Evolutionary conservation across 2,797 vertebrate genomes (phyloP).

Genomic region (Acrossocheilus fasciatus): DNA sequence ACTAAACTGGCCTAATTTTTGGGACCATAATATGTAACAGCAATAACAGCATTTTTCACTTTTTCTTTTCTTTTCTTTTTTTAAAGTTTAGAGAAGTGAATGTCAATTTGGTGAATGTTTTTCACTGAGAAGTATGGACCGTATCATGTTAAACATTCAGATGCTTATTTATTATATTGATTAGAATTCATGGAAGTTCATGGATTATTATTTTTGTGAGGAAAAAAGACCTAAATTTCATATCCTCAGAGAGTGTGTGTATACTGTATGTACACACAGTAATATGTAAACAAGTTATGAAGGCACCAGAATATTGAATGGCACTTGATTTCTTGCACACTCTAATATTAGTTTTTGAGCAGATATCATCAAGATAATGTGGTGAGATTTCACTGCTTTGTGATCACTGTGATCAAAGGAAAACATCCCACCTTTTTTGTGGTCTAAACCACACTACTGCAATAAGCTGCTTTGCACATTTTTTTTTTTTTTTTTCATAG

Average conservation of each 20-base stretch:
- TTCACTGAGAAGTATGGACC: neutral
- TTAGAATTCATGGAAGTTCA: neutral
- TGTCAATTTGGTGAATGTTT: neutral
- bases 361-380: conserved; percentile 17
- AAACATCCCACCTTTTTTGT: conserved; percentile 22
- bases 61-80: neutral
- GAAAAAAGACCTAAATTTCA: neutral
- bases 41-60: conserved; percentile 16
- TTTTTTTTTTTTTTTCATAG: neutral
- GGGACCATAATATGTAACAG: neutral
- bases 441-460: conserved; percentile 35
- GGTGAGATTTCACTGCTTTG: conserved; percentile 20
- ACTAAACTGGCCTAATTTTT: neutral
- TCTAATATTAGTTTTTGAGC: neutral
- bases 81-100: neutral
- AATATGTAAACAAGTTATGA: conserved; percentile 6
- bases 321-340: neutral
- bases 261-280: neutral
- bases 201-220: neutral
- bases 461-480: conserved; percentile 44
- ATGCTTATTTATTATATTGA: conserved; percentile 23
- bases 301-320: neutral
- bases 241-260: neutral
- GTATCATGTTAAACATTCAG: neutral
- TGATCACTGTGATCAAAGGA: conserved; percentile 31